These are phyloP conservation scores for Noctua comes DNA, from an alignment of 2,888 invertebrate species.

Conservation along the genomic window DNA sequence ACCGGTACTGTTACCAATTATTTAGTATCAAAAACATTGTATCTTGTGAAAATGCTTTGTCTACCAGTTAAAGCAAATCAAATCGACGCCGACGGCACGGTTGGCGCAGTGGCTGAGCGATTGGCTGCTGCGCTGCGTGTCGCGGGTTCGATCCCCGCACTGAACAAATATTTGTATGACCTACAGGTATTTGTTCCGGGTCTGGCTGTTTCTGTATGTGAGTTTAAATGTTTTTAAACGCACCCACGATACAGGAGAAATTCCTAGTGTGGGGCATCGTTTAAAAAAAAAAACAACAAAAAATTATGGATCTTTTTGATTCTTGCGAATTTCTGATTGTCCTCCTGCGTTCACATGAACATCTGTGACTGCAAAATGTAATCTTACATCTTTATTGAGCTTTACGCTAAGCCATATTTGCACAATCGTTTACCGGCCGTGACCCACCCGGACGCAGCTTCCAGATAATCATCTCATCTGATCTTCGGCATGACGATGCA, in stretches of 20 bases:
- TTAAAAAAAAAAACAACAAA: no score
- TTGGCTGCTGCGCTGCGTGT: no score
- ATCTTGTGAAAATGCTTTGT: neutral
- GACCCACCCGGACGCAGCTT: conserved; percentile 75
- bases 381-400: conserved; percentile 70
- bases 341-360: conserved; percentile 57
- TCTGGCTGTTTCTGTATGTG: no score
- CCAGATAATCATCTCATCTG: conserved; percentile 77
- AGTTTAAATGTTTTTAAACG: no score
- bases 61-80: neutral
- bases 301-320: conserved; percentile 27
- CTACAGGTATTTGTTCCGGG: no score
- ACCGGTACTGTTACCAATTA: conserved; percentile 45
- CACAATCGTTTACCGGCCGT: conserved; percentile 75
- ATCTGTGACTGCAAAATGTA: conserved; percentile 67
- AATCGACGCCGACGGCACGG: no score
- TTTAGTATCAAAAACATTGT: conserved; percentile 29
- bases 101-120: no score
- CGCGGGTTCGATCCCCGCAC: no score
- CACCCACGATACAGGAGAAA: no score
- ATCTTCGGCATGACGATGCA: conserved; percentile 74
- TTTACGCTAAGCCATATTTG: conserved; percentile 70
- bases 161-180: no score
- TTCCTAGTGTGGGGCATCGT: no score
- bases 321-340: conserved; percentile 34